Base-by-base conservation (phyloP, 2,797 vertebrate species). In the Megaceryle alcyon region DNA sequence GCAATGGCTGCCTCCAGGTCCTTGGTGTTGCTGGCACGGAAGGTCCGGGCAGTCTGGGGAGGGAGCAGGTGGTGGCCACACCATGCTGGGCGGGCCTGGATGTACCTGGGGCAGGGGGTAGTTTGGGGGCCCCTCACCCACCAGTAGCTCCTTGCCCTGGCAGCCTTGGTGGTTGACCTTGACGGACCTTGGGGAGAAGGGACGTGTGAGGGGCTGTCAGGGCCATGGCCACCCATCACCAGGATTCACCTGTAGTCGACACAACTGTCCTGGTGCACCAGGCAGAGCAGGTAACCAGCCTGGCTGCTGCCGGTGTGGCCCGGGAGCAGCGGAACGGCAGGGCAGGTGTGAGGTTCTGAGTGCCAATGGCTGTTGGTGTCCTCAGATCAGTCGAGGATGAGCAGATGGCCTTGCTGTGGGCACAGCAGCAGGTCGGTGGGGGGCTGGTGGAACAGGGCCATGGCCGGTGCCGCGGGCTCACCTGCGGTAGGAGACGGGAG, bases 111-210 rank as follows among this genome's bases (percentile, higher is more conserved):
- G 6, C 25, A 3, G 21, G 8, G 15, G 7, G 4, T 14, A 14
- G 19, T 3, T 0, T 6, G 12, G 23, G 31, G 19, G 14, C n/a
- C 22, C 23, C 49, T 51, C 49, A 5, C 51, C 41, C 69, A 14
- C 41, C 10, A 14, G 33, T 66, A 44, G 69, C 22, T 64, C 49
- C 59, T 54, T 28, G 3, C 41, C 59, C 28, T 54, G 46, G 51
- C 98, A 98, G 17, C 98, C 98, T 61, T 98, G 94, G 97, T 98
- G 99, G 94, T 98, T 99, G 96, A 99, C 98, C 29, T 99, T 98
- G 22, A 46, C 14, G 10, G 43, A 46, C 43, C 64, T 33, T 41
- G 31, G 14, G 43, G 22, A 33, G 31, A 44, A 6, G 10, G 6
- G n/a, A 33, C 10, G 31, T 25, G 33, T 26, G 35, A 28, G 25